A percentile compares a stretch with the other conserved stretches of the same genome.
Conservation (phyloP, 2,888 invertebrate species). For the Melinopterus prodromus region DNA sequence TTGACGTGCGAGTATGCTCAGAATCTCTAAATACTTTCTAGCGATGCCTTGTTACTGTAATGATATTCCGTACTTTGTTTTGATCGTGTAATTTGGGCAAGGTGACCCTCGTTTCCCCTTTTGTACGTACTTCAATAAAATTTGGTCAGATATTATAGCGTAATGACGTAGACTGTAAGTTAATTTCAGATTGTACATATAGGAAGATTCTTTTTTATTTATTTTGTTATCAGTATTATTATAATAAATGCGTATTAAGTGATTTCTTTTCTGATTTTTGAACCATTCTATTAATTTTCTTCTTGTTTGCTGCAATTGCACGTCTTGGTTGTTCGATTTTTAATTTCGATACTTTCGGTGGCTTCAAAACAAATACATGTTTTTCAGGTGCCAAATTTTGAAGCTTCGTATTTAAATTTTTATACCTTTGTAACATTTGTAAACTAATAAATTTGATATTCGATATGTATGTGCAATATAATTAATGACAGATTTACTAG, state of each 20-base stretch:
- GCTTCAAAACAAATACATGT: slow-evolving; percentile 20
- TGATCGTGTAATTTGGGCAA: not conserved
- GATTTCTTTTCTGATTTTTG: slow-evolving; percentile 32
- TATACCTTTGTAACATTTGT: slow-evolving; percentile 45
- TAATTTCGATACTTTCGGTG: slow-evolving; percentile 11
- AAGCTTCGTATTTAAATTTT: slow-evolving; percentile 43
- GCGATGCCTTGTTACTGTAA: slow-evolving; percentile 20
- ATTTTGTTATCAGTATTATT: slow-evolving; percentile 38
- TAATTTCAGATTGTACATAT: slow-evolving; percentile 28
- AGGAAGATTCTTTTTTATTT: slow-evolving; percentile 22
- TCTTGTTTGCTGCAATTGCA: slow-evolving; percentile 5
- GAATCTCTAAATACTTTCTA: slow-evolving; percentile 12
- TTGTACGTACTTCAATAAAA: slow-evolving; percentile 20
- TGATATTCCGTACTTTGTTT: slow-evolving; percentile 19
- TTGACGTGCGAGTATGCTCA: slow-evolving; percentile 20
- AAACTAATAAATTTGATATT: slow-evolving; percentile 42
- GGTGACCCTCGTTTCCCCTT: slow-evolving; percentile 7
- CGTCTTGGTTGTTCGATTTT: not conserved
- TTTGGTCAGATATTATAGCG: slow-evolving; percentile 29
- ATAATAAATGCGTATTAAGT: slow-evolving; percentile 38
- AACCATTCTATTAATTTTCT: slow-evolving; percentile 13
- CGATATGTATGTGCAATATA: slow-evolving; percentile 37
- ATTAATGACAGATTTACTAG: slow-evolving; percentile 36
- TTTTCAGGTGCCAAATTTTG: slow-evolving; percentile 46
- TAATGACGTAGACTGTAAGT: slow-evolving; percentile 26